Conservation (phyloP, 1,140 invertebrate species). For the Oscheius sp. region DNA sequence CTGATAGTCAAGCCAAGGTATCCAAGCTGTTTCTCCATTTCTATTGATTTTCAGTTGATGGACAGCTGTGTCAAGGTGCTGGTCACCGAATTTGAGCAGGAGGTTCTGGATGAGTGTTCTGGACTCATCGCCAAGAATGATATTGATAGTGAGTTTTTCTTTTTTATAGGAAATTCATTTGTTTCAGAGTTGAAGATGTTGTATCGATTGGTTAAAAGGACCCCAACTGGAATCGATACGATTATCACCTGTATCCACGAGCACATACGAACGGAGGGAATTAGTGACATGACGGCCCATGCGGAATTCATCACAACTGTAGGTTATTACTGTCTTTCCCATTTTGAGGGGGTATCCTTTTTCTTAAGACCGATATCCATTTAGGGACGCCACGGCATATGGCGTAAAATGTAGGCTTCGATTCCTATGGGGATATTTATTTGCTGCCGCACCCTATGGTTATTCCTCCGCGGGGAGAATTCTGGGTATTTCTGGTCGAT, state of each 20-base stretch:
- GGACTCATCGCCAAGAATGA: slow-evolving; percentile 88
- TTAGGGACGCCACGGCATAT: too few relatives aligned
- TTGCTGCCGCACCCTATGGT: too few relatives aligned
- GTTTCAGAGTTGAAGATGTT: slow-evolving; percentile 78
- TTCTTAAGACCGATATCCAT: too few relatives aligned
- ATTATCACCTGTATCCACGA: slow-evolving; percentile 87
- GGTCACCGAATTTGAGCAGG: slow-evolving; percentile 83
- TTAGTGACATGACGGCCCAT: slow-evolving; percentile 85
- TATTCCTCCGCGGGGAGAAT: background rate
- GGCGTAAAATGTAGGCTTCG: too few relatives aligned
- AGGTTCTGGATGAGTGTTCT: slow-evolving; percentile 88
- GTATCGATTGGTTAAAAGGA: slow-evolving; percentile 89
- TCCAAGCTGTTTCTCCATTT: slow-evolving; percentile 20
- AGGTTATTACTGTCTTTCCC: background rate
- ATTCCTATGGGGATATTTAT: too few relatives aligned
- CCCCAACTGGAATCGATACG: slow-evolving; percentile 83
- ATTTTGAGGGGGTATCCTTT: too few relatives aligned
- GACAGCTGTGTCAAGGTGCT: slow-evolving; percentile 89
- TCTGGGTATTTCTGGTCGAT: background rate
- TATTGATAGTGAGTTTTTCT: slow-evolving; percentile 74
- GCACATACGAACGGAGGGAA: slow-evolving; percentile 85
- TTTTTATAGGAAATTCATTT: slow-evolving; percentile 18
- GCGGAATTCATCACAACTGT: background rate
- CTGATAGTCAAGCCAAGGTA: too few relatives aligned
- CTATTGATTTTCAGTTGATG: slow-evolving; percentile 68